Conservation (phyloP, 2,113 vertebrate species). For the Neolamprologus kungweensis region DNA sequence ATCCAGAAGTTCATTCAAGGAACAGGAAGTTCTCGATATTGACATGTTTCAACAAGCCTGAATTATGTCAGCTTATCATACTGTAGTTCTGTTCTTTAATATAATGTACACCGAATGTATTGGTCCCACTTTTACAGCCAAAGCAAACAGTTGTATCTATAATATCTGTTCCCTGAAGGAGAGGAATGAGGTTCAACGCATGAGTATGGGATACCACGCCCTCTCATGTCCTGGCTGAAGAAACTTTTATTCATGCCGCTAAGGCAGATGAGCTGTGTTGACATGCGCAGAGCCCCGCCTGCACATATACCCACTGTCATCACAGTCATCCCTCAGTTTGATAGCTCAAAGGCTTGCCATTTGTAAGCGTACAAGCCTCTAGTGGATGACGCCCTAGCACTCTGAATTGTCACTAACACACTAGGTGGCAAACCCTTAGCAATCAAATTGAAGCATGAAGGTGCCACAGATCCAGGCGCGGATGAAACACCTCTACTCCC, state of each 20-base stretch:
- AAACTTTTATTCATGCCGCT: fast-evolving
- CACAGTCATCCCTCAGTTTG: background rate
- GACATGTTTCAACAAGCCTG: background rate
- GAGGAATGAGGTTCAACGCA: background rate
- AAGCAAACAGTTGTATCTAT: background rate
- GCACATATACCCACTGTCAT: background rate
- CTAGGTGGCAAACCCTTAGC: background rate
- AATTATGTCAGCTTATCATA: background rate
- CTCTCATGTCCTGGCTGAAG: background rate
- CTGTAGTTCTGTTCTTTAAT: background rate
- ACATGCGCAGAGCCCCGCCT: background rate
- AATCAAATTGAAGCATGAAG: background rate
- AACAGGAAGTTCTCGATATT: background rate
- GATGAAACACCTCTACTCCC: background rate
- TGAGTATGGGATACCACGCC: fast-evolving
- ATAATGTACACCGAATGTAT: background rate
- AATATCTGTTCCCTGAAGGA: background rate
- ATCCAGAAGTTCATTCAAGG: background rate
- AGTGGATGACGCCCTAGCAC: background rate
- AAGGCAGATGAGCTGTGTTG: background rate
- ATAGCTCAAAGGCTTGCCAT: background rate
- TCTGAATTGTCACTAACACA: background rate
- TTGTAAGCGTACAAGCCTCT: background rate
- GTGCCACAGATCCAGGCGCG: fast-evolving
- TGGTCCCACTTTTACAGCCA: background rate